These are phyloP conservation scores for Acholoe squamosa DNA, from an alignment of 2,888 invertebrate species.

Conservation along the genomic window DNA sequence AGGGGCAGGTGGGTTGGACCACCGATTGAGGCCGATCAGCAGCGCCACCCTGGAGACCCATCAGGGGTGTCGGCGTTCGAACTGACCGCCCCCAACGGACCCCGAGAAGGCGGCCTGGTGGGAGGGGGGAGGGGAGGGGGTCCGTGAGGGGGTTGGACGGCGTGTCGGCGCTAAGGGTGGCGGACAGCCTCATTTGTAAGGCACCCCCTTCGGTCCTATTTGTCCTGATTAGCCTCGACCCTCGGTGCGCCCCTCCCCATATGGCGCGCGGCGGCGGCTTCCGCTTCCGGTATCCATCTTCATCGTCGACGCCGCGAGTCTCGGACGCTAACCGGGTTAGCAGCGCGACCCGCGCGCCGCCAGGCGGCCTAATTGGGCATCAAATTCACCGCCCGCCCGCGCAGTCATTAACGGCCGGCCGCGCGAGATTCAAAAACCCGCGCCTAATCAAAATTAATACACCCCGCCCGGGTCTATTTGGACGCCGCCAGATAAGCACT, in stretches of 20 bases:
- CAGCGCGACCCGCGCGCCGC: not conserved
- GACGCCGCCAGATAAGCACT: conserved; percentile 39
- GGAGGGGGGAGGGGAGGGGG: not conserved
- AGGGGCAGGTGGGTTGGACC: not conserved
- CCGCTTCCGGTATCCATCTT: conserved; percentile 51
- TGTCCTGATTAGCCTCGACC: conserved; percentile 43
- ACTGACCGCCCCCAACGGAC: not conserved
- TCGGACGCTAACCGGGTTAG: conserved; percentile 42
- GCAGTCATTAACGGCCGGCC: not conserved
- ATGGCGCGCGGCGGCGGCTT: not conserved
- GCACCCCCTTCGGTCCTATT: conserved; percentile 40
- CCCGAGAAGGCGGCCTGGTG: not conserved
- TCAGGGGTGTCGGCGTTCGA: conserved; percentile 34
- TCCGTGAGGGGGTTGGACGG: not conserved
- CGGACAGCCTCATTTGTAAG: conserved; percentile 34
- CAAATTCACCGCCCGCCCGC: conserved; percentile 39
- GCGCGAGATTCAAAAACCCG: conserved; percentile 44
- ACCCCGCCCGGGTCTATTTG: conserved; percentile 26
- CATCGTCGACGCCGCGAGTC: conserved; percentile 27
- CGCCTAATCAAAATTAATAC: conserved; percentile 57
- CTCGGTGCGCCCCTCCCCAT: not conserved
- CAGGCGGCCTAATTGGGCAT: conserved; percentile 22
- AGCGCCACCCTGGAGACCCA: not conserved
- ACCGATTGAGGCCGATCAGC: conserved; percentile 29
- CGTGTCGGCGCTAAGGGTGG: conserved; percentile 39